phyloP scores from a whole-genome alignment of 1,140 invertebrate genomes.

The Amphibalanus amphitrite region DNA sequence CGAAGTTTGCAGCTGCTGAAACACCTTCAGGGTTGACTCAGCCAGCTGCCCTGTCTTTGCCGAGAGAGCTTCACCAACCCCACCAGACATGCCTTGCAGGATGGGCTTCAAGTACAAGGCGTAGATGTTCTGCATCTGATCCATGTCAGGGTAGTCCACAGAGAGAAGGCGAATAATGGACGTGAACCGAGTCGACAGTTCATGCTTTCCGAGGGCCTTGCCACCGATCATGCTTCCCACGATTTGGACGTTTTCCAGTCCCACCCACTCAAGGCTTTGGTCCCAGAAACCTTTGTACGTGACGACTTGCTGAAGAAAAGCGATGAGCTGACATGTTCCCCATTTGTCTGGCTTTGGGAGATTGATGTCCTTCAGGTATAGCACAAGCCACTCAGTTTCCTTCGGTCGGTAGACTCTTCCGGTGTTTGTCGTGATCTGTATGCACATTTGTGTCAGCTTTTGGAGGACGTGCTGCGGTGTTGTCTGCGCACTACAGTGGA shows the following conservation, averaged over 20 bases:
- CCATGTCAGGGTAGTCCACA: constrained; percentile 44
- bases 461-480: constrained; percentile 50
- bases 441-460: constrained; percentile 50
- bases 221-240: constrained; percentile 40
- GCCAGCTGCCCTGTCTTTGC: constrained; percentile 37
- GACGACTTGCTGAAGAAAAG: constrained; percentile 50
- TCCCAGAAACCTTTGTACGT: constrained; percentile 59
- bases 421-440: constrained; percentile 48
- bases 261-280: constrained; percentile 52
- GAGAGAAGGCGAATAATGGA: constrained; percentile 41
- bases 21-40: constrained; percentile 44
- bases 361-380: constrained; percentile 66
- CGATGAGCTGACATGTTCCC: constrained; percentile 61
- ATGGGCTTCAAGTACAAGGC: constrained; percentile 33
- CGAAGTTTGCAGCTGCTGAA: constrained; percentile 38
- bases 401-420: constrained; percentile 56
- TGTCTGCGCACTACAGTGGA: constrained; percentile 63
- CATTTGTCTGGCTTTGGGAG: constrained; percentile 60
- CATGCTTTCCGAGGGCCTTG: constrained; percentile 31
- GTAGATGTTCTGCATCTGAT: constrained; percentile 42
- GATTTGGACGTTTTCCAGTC: constrained; percentile 49
- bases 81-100: background rate
- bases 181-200: constrained; percentile 41
- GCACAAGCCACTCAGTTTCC: constrained; percentile 46
- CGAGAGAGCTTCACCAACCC: constrained; percentile 17